phyloP scores from a whole-genome alignment of 2,113 vertebrate species.

The Oreochromis aureus region DNA sequence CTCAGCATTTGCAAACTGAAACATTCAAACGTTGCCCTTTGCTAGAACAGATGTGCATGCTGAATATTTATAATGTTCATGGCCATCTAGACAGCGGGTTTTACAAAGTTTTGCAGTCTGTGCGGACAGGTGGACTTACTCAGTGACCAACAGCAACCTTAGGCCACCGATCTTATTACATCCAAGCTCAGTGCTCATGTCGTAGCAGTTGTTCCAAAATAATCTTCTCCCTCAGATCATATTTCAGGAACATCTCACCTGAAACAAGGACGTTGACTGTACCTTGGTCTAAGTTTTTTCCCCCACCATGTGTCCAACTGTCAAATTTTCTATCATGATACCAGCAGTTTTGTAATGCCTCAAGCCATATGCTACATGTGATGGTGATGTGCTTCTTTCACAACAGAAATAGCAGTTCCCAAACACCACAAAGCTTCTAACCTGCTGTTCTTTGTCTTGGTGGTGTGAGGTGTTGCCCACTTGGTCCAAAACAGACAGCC shows the following conservation, averaged over 20 bases:
- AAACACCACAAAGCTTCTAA: background rate
- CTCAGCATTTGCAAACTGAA: background rate
- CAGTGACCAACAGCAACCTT: background rate
- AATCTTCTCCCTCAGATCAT: background rate
- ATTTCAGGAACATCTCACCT: background rate
- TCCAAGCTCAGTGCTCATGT: background rate
- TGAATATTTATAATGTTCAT: background rate
- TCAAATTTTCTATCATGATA: background rate
- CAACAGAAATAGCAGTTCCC: background rate
- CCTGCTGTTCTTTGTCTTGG: conserved; percentile 33
- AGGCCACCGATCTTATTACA: background rate
- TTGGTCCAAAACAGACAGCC: conserved; percentile 9
- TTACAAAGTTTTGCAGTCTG: background rate
- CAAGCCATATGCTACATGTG: background rate
- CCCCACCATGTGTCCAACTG: background rate
- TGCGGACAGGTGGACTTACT: background rate
- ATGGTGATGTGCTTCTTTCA: accelerated
- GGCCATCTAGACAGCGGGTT: background rate
- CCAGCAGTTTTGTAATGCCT: background rate
- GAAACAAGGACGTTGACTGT: background rate
- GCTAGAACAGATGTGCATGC: background rate
- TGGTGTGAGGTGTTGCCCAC: conserved; percentile 39
- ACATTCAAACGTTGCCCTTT: background rate
- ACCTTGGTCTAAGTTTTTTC: background rate
- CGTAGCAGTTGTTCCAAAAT: background rate